Conservation (phyloP, 2,888 invertebrate genomes). For the Muscina levida region DNA sequence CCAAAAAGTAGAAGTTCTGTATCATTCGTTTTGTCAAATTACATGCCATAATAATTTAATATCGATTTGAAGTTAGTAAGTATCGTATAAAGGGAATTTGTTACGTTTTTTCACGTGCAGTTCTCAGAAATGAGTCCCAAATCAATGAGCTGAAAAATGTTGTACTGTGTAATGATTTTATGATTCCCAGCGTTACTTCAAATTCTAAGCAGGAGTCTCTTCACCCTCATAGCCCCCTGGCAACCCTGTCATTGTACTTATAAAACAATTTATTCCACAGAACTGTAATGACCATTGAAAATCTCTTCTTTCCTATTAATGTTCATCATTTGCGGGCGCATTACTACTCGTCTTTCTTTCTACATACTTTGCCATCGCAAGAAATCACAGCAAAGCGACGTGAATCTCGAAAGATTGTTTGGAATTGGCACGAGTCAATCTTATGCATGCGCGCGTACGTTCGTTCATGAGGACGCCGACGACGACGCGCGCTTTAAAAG, state of each 20-base stretch:
- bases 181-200: no score
- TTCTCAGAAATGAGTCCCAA: no score
- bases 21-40: no score
- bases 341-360: slow-evolving; percentile 6
- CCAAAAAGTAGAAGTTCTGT: no score
- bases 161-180: no score
- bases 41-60: no score
- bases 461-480: background rate
- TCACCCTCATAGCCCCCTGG: background rate
- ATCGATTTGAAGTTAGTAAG: no score
- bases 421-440: slow-evolving; percentile 66
- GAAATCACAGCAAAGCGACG: slow-evolving; percentile 40
- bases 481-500: background rate
- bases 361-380: slow-evolving; percentile 10
- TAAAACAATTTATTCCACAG: slow-evolving; percentile 52
- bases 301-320: slow-evolving; percentile 32
- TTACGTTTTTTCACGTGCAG: no score
- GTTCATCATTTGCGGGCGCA: no score
- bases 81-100: no score
- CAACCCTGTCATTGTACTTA: slow-evolving; percentile 32
- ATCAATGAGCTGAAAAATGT: no score
- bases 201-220: no score
- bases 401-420: slow-evolving; percentile 47
- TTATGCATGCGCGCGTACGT: slow-evolving; percentile 3
- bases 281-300: slow-evolving; percentile 42